Conservation (phyloP, 2,888 invertebrate genomes). For the Acleris literana region DNA sequence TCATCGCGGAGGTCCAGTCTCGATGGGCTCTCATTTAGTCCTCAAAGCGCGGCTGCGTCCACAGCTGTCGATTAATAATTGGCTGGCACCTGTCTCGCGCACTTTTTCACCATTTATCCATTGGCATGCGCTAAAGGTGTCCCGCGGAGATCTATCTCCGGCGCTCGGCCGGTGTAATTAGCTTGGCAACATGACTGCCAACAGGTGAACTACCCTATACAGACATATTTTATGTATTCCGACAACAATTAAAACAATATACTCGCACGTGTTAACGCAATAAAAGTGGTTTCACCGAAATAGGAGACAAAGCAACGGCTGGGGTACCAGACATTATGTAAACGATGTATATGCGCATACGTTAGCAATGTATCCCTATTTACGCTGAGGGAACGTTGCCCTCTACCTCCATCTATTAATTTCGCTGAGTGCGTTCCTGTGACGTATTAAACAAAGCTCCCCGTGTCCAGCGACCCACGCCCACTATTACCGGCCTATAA, state of each 20-base stretch:
- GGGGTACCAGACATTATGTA: background rate
- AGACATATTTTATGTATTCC: conserved; percentile 43
- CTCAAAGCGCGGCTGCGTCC: conserved; percentile 58
- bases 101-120: conserved; percentile 39
- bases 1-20: conserved; percentile 43
- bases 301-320: background rate
- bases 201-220: conserved; percentile 70
- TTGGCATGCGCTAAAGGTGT: conserved; percentile 67
- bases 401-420: conserved; percentile 63
- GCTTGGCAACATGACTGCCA: conserved; percentile 52
- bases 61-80: conserved; percentile 73
- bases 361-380: conserved; percentile 25
- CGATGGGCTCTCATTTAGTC: conserved; percentile 56
- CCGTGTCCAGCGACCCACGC: conserved; percentile 72
- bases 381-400: conserved; percentile 30
- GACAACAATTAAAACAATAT: conserved; percentile 19
- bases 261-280: background rate
- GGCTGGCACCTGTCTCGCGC: conserved; percentile 65
- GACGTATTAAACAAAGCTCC: conserved; percentile 77
- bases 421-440: conserved; percentile 78
- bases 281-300: background rate
- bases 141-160: conserved; percentile 65
- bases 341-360: conserved; percentile 4
- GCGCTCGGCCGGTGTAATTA: conserved; percentile 63
- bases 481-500: conserved; percentile 64